Conservation (phyloP, 2,888 invertebrate species). For the Meteorus cinctellus region DNA sequence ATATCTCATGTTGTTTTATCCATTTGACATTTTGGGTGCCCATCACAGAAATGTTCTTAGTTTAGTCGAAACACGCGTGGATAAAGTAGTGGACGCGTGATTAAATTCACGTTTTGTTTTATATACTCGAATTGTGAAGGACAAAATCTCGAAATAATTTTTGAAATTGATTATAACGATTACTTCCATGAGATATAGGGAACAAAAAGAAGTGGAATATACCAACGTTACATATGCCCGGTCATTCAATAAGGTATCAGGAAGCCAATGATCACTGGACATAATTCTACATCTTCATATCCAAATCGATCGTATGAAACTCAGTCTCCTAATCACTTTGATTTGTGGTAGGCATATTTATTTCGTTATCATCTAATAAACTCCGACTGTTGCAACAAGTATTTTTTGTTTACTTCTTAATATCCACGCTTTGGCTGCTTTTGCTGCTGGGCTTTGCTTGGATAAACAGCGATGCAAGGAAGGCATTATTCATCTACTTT, state of each 20-base stretch:
- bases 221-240: slow-evolving; percentile 14
- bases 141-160: slow-evolving; percentile 20
- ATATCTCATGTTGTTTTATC: slow-evolving; percentile 23
- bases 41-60: slow-evolving; percentile 44
- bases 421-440: slow-evolving; percentile 17
- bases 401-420: slow-evolving; percentile 46
- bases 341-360: slow-evolving; percentile 50
- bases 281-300: slow-evolving; percentile 27
- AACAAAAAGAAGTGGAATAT: background rate
- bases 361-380: slow-evolving; percentile 57
- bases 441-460: background rate
- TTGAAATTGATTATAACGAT: slow-evolving; percentile 4
- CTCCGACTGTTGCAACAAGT: slow-evolving; percentile 60
- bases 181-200: background rate
- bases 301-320: slow-evolving; percentile 39
- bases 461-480: slow-evolving; percentile 24
- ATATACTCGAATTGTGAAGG: slow-evolving; percentile 16
- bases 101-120: slow-evolving; percentile 30
- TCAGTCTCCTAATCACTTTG: slow-evolving; percentile 64
- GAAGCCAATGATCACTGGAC: slow-evolving; percentile 36
- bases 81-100: slow-evolving; percentile 44
- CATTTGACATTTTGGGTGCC: slow-evolving; percentile 33
- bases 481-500: slow-evolving; percentile 19
- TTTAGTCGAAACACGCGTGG: slow-evolving; percentile 32
- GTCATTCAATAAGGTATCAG: slow-evolving; percentile 22